Conservation (phyloP, 2,113 vertebrate genomes). For the Gallinago undulata region DNA sequence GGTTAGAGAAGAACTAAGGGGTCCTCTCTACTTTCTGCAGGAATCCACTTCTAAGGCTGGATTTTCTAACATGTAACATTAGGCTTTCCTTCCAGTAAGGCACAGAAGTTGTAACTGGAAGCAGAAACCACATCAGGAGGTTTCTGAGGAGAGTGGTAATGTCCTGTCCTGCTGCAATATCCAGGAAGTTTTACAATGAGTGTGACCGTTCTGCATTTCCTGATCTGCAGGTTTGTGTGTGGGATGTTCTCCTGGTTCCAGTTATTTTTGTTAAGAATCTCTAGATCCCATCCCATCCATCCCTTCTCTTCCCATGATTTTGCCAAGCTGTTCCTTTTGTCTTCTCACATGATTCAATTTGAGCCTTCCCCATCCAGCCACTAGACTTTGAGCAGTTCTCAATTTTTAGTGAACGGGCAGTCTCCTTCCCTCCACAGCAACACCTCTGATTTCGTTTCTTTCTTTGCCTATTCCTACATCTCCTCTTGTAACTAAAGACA, state of each 20-base stretch:
- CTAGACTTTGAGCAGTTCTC: neutral
- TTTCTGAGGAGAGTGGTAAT: neutral
- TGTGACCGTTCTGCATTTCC: neutral
- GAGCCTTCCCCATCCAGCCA: neutral
- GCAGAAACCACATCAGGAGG: neutral
- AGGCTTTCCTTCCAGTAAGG: neutral
- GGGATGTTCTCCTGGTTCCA: neutral
- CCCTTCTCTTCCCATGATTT: neutral
- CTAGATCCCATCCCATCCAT: neutral
- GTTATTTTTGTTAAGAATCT: neutral
- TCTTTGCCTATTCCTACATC: neutral
- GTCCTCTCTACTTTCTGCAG: neutral
- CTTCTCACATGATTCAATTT: neutral
- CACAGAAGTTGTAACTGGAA: neutral
- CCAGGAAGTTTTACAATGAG: neutral
- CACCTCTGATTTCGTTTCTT: neutral
- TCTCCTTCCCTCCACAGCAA: neutral
- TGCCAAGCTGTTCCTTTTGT: neutral
- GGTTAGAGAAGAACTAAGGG: neutral
- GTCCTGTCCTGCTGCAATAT: rapidly evolving
- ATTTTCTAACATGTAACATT: neutral
- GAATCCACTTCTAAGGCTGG: neutral
- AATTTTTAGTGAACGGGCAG: neutral
- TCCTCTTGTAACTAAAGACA: neutral
- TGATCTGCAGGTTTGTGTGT: neutral